phyloP scores from a whole-genome alignment of 2,113 vertebrate species.

The Genyomyrus donnyi region DNA sequence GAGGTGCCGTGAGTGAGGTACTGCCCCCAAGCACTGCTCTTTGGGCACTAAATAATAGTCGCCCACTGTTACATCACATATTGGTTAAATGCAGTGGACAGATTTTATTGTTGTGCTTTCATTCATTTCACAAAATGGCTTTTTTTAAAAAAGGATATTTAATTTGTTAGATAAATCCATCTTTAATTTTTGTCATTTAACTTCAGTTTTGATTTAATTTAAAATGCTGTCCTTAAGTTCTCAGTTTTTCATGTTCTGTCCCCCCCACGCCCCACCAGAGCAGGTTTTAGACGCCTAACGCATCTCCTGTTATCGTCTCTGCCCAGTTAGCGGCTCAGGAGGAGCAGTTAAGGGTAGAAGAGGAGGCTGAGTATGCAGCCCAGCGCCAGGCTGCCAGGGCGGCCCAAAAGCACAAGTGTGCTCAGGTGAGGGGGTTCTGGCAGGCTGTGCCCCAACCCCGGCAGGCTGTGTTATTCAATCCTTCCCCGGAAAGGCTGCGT shows the following conservation, averaged over 20 bases:
- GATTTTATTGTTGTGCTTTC: not conserved
- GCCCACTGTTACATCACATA: too few relatives aligned
- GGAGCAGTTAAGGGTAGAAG: not conserved
- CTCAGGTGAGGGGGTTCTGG: conserved; percentile 73
- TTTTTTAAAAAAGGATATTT: too few relatives aligned
- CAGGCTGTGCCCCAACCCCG: conserved; percentile 31
- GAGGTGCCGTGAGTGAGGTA: too few relatives aligned
- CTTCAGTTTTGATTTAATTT: not conserved
- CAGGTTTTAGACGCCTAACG: conserved; percentile 42
- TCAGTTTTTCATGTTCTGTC: conserved; percentile 20
- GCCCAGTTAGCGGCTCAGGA: conserved; percentile 24
- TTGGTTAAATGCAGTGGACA: not conserved
- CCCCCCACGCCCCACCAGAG: conserved; percentile 39
- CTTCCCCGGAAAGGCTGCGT: not conserved
- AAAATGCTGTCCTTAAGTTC: not conserved
- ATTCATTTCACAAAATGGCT: not conserved
- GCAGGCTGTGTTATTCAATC: conserved; percentile 20
- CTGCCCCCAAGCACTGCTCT: too few relatives aligned
- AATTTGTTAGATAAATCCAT: not conserved
- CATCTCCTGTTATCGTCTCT: conserved; percentile 50
- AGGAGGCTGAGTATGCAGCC: conserved; percentile 6
- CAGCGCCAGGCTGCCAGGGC: conserved; percentile 4
- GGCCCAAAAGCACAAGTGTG: not conserved
- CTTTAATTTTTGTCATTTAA: not conserved
- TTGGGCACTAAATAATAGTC: too few relatives aligned